Percentiles rank a stretch among this genome's conserved stretches.
Evolutionary conservation across 1,140 invertebrate genomes (phyloP).

Genomic region (Teleopsis dalmanni): DNA sequence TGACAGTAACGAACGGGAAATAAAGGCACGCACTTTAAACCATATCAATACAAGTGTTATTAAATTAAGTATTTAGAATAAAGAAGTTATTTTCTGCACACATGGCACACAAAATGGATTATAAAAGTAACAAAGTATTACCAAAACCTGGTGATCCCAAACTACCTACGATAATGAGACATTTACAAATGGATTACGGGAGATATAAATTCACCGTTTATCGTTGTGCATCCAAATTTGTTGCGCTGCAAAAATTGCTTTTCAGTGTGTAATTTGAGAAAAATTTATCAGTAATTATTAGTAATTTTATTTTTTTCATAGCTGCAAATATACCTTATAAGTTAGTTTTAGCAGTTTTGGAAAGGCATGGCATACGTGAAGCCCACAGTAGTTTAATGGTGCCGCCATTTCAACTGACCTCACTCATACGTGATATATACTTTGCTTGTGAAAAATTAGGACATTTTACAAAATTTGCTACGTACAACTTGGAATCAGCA

Average conservation of each 20-base stretch:
- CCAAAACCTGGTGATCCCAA: no score
- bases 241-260: constrained; percentile 32
- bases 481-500: constrained; percentile 26
- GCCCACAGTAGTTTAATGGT: constrained; percentile 29
- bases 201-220: constrained; percentile 43
- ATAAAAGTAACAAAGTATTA: no score
- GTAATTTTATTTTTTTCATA: constrained; percentile 10
- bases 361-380: constrained; percentile 27
- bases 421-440: constrained; percentile 35
- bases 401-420: constrained; percentile 36
- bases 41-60: no score
- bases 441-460: constrained; percentile 39
- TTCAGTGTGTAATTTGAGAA: constrained; percentile 26
- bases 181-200: no score
- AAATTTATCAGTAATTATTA: background rate
- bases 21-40: no score
- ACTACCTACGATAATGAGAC: no score
- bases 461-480: constrained; percentile 22
- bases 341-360: constrained; percentile 30
- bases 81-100: no score
- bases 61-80: no score
- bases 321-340: constrained; percentile 36
- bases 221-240: constrained; percentile 36
- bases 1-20: no score
- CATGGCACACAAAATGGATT: no score